phyloP scores from a whole-genome alignment of 2,888 invertebrate genomes.

The Patella depressa region DNA sequence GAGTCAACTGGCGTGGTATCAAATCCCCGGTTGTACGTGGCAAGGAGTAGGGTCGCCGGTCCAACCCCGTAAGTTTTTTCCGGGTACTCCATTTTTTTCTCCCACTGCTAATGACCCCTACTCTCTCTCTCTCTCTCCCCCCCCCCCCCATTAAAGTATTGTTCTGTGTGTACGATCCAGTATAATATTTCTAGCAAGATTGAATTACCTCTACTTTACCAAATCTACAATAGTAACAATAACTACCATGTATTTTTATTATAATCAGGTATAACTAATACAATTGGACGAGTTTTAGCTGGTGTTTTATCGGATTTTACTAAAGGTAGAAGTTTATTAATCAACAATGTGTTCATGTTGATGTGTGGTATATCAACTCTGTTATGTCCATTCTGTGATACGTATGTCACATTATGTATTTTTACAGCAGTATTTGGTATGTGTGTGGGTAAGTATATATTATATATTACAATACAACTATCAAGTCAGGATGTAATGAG shows the following conservation, averaged over 20 bases:
- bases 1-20: no score
- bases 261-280: conserved; percentile 84
- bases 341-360: conserved; percentile 91
- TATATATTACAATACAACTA: no score
- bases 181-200: no score
- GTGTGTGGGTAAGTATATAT: conserved; percentile 59
- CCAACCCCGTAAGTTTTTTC: background rate
- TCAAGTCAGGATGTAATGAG: no score
- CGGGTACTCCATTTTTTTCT: no score
- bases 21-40: no score
- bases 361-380: conserved; percentile 88
- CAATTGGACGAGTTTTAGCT: conserved; percentile 89
- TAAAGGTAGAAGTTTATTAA: conserved; percentile 84
- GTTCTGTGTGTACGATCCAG: no score
- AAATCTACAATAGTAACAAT: no score
- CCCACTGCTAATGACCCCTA: background rate
- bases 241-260: no score
- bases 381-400: conserved; percentile 85
- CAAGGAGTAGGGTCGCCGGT: no score
- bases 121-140: conserved; percentile 20
- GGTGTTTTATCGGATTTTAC: conserved; percentile 84
- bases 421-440: conserved; percentile 92
- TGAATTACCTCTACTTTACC: no score
- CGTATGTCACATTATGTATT: conserved; percentile 82
- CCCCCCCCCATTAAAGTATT: background rate